Evolutionary conservation across 2,113 vertebrate genomes (phyloP).

Genomic region (Proteles cristata): DNA sequence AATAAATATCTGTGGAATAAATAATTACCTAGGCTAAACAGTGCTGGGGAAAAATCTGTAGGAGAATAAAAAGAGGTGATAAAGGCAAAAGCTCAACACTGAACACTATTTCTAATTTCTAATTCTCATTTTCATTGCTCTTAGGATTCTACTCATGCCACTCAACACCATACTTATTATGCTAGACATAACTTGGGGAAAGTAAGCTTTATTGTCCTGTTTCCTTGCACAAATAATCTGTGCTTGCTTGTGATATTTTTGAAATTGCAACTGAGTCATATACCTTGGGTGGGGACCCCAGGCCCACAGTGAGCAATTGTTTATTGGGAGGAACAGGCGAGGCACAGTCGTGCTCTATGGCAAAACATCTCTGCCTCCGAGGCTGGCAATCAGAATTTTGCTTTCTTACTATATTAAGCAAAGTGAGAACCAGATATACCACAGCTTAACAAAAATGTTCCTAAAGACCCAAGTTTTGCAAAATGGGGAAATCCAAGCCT

Average conservation of each 20-base stretch:
- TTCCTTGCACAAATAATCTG: constrained; percentile 48
- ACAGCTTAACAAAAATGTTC: constrained; percentile 3
- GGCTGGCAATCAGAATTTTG: constrained; percentile 22
- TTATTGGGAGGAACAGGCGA: constrained; percentile 63
- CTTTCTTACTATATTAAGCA: neutral
- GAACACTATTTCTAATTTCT: neutral
- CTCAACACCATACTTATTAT: neutral
- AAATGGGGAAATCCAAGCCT: neutral
- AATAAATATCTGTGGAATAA: neutral
- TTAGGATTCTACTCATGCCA: neutral
- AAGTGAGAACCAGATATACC: constrained; percentile 39
- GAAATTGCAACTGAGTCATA: constrained; percentile 68
- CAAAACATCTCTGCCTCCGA: constrained; percentile 21
- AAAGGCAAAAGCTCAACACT: neutral
- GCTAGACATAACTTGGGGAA: constrained; percentile 26
- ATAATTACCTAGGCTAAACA: neutral
- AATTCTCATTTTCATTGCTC: neutral
- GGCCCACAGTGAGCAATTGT: constrained; percentile 68
- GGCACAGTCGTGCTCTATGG: constrained; percentile 6
- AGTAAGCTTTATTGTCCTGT: constrained; percentile 21
- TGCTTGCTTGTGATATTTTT: constrained; percentile 65
- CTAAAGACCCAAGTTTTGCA: neutral
- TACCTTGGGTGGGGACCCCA: constrained; percentile 57
- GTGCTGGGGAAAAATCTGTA: neutral
- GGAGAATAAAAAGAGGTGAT: neutral